Base-by-base conservation (phyloP, 1,140 invertebrate genomes). In the Trypoxylus dichotomus region DNA sequence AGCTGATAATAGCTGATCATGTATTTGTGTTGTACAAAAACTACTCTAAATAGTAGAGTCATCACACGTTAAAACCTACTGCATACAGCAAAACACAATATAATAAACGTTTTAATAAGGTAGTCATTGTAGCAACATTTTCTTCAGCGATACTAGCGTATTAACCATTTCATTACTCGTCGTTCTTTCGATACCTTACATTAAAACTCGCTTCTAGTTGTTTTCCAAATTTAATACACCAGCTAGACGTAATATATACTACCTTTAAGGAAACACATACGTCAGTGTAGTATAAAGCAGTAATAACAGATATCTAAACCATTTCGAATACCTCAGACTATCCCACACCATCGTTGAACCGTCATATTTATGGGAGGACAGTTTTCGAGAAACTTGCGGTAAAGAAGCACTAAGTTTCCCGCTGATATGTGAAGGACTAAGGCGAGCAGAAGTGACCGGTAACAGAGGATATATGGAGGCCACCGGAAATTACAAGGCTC, bases 401-500 rank as follows among this genome's bases (percentile, higher is more conserved):
- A 63, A 63, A 63, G 60, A 63, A 19, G 60, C 21, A 63, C n/a
- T 63, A 63, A 63, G 60, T 63, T 63, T 63, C 60, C 60, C 60
- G 60, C 60, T 63, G 60, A 63, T 63, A 63, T 27, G 60, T 63
- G 60, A 63, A 63, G 25, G 60, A 27, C 60, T 19, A 27, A 63
- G 25, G 60, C 60, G 60, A 25, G 21, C 21, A 19, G 60, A 63
- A 24, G 60, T 54, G 68, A 27, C 73, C 77, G 73, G 71, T 60
- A 78, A 78, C 60, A 75, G 77, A 78, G 77, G 68, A 78, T 78
- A 68, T 78, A 78, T 75, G 60, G 60, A 74, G 68, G 60, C 77
- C 43, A 78, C 77, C 77, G 77, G 77, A 78, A 78, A 78, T 78
- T 78, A 78, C 77, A 78, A 75, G 74, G 74, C 77, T 72, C 60